Evolutionary conservation across 1,140 invertebrate genomes (phyloP).

Genomic region (Vanessa tameamea): DNA sequence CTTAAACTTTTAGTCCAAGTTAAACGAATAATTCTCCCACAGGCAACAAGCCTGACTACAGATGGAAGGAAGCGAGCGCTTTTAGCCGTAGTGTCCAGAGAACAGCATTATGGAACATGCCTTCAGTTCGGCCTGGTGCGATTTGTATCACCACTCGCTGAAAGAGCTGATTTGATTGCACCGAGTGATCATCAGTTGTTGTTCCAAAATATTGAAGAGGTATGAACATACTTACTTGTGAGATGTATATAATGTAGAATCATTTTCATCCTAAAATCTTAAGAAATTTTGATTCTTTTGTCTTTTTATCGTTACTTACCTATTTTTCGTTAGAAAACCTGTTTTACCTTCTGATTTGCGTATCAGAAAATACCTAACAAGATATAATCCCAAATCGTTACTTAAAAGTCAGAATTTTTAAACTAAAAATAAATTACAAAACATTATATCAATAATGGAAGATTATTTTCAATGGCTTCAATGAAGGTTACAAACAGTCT

Average conservation of each 20-base stretch:
- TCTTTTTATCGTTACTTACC: no score
- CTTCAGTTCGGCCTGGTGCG: constrained; percentile 88
- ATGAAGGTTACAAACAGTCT: no score
- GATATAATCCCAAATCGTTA: no score
- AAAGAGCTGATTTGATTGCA: constrained; percentile 87
- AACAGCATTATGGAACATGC: constrained; percentile 87
- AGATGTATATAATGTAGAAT: not conserved
- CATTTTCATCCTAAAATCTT: not conserved
- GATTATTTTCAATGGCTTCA: no score
- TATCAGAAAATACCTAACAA: no score
- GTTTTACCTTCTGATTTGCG: no score
- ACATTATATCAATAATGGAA: no score
- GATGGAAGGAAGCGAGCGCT: constrained; percentile 70
- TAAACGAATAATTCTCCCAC: constrained; percentile 13
- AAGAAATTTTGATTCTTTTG: no score
- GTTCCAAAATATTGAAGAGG: constrained; percentile 92
- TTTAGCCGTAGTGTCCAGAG: constrained; percentile 78
- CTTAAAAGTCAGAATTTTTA: no score
- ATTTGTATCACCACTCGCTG: constrained; percentile 86
- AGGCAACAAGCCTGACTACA: constrained; percentile 62
- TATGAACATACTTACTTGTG: constrained; percentile 43
- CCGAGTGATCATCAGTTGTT: constrained; percentile 87
- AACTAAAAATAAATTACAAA: no score
- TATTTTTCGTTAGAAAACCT: no score
- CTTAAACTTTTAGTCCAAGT: no score